These are phyloP conservation scores for Spisula solida DNA, from an alignment of 2,888 invertebrate genomes.

Conservation along the genomic window DNA sequence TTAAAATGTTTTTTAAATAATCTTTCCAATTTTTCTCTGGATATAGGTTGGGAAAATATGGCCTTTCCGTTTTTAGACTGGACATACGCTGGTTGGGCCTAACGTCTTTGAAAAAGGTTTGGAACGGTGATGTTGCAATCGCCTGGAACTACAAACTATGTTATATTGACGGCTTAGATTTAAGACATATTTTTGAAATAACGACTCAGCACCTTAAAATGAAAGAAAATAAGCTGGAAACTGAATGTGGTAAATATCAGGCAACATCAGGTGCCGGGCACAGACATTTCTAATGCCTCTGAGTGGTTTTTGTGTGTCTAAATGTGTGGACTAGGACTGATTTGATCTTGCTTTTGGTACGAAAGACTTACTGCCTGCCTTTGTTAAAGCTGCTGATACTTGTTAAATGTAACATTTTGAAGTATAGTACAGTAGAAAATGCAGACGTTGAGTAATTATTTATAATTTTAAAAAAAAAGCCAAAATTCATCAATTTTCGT, in stretches of 20 bases:
- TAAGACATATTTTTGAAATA: constrained; percentile 69
- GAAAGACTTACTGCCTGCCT: not conserved
- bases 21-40: constrained; percentile 40
- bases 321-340: constrained; percentile 31
- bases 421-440: too few relatives aligned
- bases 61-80: constrained; percentile 64
- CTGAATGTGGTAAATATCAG: constrained; percentile 76
- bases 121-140: constrained; percentile 95
- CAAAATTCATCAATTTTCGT: too few relatives aligned
- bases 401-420: too few relatives aligned
- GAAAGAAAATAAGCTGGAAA: constrained; percentile 54
- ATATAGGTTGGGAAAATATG: constrained; percentile 51
- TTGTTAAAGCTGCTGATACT: too few relatives aligned
- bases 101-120: constrained; percentile 94
- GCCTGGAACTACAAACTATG: constrained; percentile 96
- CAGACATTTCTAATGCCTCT: constrained; percentile 63
- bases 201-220: constrained; percentile 67
- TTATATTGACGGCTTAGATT: constrained; percentile 90
- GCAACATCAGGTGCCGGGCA: constrained; percentile 65
- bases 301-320: constrained; percentile 68
- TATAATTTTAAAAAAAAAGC: too few relatives aligned
- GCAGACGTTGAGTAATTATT: too few relatives aligned
- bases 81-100: constrained; percentile 93
- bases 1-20: constrained; percentile 18
- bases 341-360: not conserved